phyloP scores from a whole-genome alignment of 2,113 vertebrate genomes.

The Hucho hucho region DNA sequence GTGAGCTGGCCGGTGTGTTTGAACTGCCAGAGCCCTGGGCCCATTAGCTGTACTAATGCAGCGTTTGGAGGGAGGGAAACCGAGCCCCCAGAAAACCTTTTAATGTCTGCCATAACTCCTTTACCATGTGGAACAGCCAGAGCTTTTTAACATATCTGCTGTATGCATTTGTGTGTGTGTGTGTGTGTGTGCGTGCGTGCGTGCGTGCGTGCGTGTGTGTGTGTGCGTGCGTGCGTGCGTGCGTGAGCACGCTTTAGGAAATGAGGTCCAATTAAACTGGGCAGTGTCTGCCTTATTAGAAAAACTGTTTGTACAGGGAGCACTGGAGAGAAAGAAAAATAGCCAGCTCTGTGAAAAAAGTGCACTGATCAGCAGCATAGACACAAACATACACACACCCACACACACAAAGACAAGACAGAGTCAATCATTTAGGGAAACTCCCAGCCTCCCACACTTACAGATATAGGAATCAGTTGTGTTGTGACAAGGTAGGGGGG shows the following conservation, averaged over 20 bases:
- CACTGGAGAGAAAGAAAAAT: constrained; percentile 42
- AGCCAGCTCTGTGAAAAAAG: constrained; percentile 36
- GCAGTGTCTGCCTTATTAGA: constrained; percentile 50
- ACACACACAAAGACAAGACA: not conserved
- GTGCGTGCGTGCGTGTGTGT: not conserved
- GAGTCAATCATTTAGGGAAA: no score
- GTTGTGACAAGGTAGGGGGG: no score
- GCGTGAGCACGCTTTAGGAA: constrained; percentile 24
- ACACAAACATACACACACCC: not conserved
- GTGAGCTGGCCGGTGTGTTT: constrained; percentile 18
- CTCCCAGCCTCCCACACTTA: no score
- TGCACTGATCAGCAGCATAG: not conserved
- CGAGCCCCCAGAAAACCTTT: constrained; percentile 12
- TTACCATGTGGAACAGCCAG: constrained; percentile 35
- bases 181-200: not conserved
- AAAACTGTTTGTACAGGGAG: constrained; percentile 47
- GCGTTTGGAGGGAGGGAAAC: constrained; percentile 26
- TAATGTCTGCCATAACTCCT: constrained; percentile 44
- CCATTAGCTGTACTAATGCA: constrained; percentile 2
- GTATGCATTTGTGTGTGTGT: constrained; percentile 32
- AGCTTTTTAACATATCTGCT: constrained; percentile 48
- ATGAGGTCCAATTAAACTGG: constrained; percentile 49
- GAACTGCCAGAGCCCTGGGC: constrained; percentile 22
- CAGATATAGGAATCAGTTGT: no score
- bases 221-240: not conserved